Evolutionary conservation across 2,113 vertebrate species (phyloP).

Genomic region (Tetrax tetrax): DNA sequence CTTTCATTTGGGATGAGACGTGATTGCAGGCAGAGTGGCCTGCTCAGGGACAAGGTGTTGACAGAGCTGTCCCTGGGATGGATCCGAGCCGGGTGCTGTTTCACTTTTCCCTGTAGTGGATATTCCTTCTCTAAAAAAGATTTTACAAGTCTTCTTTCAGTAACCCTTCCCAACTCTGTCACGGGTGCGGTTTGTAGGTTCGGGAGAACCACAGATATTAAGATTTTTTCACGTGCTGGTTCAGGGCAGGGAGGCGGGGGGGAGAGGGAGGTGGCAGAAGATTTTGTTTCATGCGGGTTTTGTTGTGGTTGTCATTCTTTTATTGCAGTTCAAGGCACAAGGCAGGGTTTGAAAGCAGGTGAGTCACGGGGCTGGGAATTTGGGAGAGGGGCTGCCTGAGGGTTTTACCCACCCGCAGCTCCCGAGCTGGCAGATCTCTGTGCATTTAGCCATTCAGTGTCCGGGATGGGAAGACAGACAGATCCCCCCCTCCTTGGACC

Average conservation of each 20-base stretch:
- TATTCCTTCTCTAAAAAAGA: background rate
- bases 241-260: background rate
- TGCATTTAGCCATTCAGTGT: background rate
- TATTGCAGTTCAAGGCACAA: background rate
- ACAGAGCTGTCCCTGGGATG: constrained; percentile 7
- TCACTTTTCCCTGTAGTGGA: background rate
- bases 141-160: background rate
- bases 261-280: background rate
- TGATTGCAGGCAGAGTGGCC: background rate
- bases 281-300: background rate
- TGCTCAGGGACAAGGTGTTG: background rate
- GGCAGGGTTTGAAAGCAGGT: constrained; percentile 22
- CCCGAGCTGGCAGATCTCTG: background rate
- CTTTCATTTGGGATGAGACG: background rate
- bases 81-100: background rate
- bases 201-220: fast-evolving
- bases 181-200: background rate
- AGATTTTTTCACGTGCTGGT: background rate
- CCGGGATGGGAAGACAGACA: background rate
- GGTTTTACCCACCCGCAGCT: background rate
- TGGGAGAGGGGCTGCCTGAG: background rate
- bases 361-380: background rate
- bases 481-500: background rate
- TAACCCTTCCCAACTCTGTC: background rate
- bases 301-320: constrained; percentile 3